A percentile compares a stretch with the other conserved stretches of the same genome.
These are phyloP conservation scores for Sus scrofa DNA, from an alignment of 2,113 vertebrate species.

Conservation along the genomic window T2T-Sscrofa CM000812.6:235274001-235274500, in stretches of 20 bases:
- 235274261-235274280: constrained; percentile 3
- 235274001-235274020: constrained; percentile 57
- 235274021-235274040: constrained; percentile 70
- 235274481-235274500: neutral
- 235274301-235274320: constrained; percentile 42
- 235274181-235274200: neutral
- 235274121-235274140: neutral
- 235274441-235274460: neutral
- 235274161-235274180: neutral
- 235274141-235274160: constrained; percentile 10
- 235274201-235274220: constrained; percentile 74
- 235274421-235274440: neutral
- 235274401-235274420: neutral
- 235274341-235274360: neutral
- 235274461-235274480: neutral
- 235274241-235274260: neutral
- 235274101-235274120: neutral
- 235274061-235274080: neutral
- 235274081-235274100: constrained; percentile 22
- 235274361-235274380: neutral
- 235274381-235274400: neutral
- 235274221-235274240: constrained; percentile 30
- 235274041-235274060: constrained; percentile 12
- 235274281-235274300: constrained; percentile 3
- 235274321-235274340: neutral